phyloP scores from a whole-genome alignment of 2,797 vertebrate species.

The Chromis chromis region DNA sequence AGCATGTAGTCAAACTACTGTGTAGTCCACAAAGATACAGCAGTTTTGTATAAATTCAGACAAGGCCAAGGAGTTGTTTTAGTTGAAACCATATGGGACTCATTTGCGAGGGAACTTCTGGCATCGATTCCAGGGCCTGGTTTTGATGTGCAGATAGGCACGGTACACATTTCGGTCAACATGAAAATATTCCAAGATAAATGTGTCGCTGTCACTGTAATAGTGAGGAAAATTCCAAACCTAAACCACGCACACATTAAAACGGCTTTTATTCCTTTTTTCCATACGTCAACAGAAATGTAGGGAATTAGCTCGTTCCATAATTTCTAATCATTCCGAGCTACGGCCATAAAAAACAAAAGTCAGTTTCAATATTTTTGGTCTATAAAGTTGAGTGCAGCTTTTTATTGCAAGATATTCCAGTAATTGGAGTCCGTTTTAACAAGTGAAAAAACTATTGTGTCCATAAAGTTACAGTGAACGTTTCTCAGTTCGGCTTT shows the following conservation, averaged over 20 bases:
- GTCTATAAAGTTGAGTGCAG: slow-evolving; percentile 26
- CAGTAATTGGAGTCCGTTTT: slow-evolving; percentile 50
- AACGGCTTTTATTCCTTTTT: slow-evolving; percentile 37
- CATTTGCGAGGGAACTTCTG: slow-evolving; percentile 78
- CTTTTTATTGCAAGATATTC: slow-evolving; percentile 52
- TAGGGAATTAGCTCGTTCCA: slow-evolving; percentile 13
- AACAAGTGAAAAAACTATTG: slow-evolving; percentile 56
- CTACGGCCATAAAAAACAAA: slow-evolving; percentile 32
- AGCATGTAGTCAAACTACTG: slow-evolving; percentile 74
- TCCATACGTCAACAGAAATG: slow-evolving; percentile 28
- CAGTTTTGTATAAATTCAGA: slow-evolving; percentile 72
- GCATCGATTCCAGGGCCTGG: slow-evolving; percentile 67
- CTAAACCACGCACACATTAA: slow-evolving; percentile 43
- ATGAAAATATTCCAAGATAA: slow-evolving; percentile 74
- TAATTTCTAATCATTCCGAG: slow-evolving; percentile 36
- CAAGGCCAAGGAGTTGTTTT: slow-evolving; percentile 74
- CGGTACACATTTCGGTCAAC: slow-evolving; percentile 68
- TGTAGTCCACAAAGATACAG: slow-evolving; percentile 70
- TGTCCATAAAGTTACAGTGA: slow-evolving; percentile 62
- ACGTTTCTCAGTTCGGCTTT: slow-evolving; percentile 56
- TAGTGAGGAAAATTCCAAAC: slow-evolving; percentile 45
- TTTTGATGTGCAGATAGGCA: slow-evolving; percentile 81
- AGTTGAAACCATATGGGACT: slow-evolving; percentile 80
- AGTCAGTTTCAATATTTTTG: slow-evolving; percentile 45
- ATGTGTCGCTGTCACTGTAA: slow-evolving; percentile 67